Evolutionary conservation across 2,113 vertebrate species (phyloP).

Genomic region (Centropristis striata): DNA sequence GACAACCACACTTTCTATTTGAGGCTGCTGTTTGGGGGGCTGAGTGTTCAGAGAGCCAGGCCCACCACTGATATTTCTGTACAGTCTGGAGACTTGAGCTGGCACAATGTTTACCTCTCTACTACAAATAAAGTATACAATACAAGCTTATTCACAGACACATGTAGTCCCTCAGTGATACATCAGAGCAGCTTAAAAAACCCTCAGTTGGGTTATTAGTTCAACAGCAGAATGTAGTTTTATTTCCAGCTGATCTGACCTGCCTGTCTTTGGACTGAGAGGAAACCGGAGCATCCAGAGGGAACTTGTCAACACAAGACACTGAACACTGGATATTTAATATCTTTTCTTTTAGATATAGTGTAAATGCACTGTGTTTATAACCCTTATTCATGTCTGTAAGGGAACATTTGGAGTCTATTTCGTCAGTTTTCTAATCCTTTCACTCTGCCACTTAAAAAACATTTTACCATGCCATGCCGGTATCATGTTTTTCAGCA

Average conservation of each 20-base stretch:
- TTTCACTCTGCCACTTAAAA: too few species aligned
- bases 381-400: too few species aligned
- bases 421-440: too few species aligned
- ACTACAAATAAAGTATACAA: not conserved
- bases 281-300: not conserved
- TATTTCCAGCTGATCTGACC: not conserved
- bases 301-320: not conserved
- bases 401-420: too few species aligned
- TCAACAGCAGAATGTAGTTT: not conserved
- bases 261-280: not conserved
- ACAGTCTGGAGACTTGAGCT: not conserved
- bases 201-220: too few species aligned
- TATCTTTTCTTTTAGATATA: not conserved
- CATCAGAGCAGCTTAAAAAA: not conserved
- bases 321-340: not conserved
- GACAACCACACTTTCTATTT: constrained; percentile 45
- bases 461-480: too few species aligned
- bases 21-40: not conserved
- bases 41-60: constrained; percentile 11
- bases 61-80: constrained; percentile 4
- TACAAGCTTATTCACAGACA: not conserved
- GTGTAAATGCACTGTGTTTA: too few species aligned
- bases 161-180: not conserved
- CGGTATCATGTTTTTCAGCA: too few species aligned
- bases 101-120: not conserved